These are phyloP conservation scores for Bathynomus jamesi DNA, from an alignment of 1,140 invertebrate genomes.

Conservation along the genomic window DNA sequence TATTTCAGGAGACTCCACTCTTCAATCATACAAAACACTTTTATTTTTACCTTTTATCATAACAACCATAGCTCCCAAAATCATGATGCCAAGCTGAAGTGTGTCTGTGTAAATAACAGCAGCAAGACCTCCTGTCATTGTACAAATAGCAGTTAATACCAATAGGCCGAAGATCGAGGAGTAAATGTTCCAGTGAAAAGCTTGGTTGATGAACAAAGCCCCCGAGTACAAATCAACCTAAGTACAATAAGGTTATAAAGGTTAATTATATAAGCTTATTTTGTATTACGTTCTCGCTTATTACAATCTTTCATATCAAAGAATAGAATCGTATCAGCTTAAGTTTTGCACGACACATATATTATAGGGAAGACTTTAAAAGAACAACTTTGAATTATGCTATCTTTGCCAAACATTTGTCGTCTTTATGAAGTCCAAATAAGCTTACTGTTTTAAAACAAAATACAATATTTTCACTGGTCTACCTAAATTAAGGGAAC, in stretches of 20 bases:
- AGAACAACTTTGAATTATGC: no score
- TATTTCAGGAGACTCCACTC: no score
- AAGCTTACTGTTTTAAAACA: no score
- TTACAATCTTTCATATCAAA: no score
- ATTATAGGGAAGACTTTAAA: no score
- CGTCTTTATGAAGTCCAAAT: no score
- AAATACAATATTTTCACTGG: no score
- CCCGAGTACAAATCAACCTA: conserved; percentile 47
- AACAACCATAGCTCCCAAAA: conserved; percentile 45
- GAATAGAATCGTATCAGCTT: no score
- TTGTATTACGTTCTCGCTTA: not conserved
- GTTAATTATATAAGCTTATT: conserved; percentile 9
- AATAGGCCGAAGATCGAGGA: conserved; percentile 44
- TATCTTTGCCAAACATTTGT: no score
- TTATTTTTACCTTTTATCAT: conserved; percentile 43
- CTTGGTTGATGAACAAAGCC: conserved; percentile 50
- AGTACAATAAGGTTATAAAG: no score
- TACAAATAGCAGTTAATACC: conserved; percentile 45
- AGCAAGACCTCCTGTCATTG: conserved; percentile 45
- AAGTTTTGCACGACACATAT: no score
- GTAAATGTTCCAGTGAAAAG: conserved; percentile 50
- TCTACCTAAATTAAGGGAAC: no score
- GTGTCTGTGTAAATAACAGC: conserved; percentile 52
- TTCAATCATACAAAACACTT: not conserved
- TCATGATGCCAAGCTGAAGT: conserved; percentile 48